Evolutionary conservation across 1,140 invertebrate genomes (phyloP), one percentile per base, ranked within the genome.

Genomic region (Amyelois transitella): DNA sequence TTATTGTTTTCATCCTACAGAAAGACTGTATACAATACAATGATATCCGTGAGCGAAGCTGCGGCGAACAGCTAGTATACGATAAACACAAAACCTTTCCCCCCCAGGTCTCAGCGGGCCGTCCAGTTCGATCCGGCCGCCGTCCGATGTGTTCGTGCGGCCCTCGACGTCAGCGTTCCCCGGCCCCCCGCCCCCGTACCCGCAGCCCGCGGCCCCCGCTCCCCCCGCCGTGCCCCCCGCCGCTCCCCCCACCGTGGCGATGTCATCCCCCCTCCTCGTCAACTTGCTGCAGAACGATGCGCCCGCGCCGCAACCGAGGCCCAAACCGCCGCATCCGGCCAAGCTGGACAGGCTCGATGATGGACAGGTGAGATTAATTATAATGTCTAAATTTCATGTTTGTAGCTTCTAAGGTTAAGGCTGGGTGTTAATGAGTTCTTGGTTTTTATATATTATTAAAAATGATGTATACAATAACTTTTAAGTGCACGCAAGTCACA

Each of bases 261-360:
- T 95, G 67, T 95, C 95, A 56, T 97, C 95, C 81, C 96, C 96
- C n/a, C 85, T 98, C 51, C 89, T 98, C 43, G 96, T 98, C 2
- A 98, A 98, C 88, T 86, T 98, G 53, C 88, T 98, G 63, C 96
- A 97, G 89, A 97, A 95, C 76, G 95, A 97, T 72, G 93, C 92
- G 49, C 85, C 90, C 4, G 69, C 89, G 22, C 89, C 81, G 3
- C 89, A 77, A 66, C 90, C 81, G 0, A 54, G 81, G 32, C 18
- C 74, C 19, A 91, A 90, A 64, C 89, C 88, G 69, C 82, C 86
- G 50, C 90, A 90, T 14, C 88, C 88, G 7, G 72, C 77, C 6
- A 86, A 86, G 58, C 57, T 86, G 10, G 82, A 86, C 45, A 55
- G 78, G 20, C 57, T 86, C 0, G 81, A 86, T 22, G 82, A 84